Base-by-base conservation (phyloP, 2,888 invertebrate species). In the Sesia bembeciformis region DNA sequence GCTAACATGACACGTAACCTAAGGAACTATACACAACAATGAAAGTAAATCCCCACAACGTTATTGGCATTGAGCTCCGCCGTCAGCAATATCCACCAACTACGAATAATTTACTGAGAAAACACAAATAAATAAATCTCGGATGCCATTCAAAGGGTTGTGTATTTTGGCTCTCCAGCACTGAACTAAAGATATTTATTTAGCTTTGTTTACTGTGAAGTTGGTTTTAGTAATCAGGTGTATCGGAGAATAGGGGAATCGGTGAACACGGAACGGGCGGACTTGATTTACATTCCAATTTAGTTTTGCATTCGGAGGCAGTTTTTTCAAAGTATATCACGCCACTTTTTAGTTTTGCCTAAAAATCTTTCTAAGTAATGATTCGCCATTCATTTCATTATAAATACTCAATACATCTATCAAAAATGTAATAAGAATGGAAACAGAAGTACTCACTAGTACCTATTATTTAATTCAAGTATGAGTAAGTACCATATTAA, bases 251-350 rank as follows among this genome's bases (percentile, higher is more conserved):
- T 40, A 38, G 51, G 49, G 68, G 68, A 73, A 72, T 74, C 66
- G 70, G 67, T 53, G 68, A 66, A 81, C 81, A 78, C 62, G 65
- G 66, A 79, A 78, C 75, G 73, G 83, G 83, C 76, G 80, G 80
- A 66, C 72, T 77, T 77, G 81, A 84, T 84, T 80, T 83, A 82
- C 81, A 82, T 81, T 77, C 74, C 80, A 80, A 81, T 83, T 79
- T 78, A 74, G 77, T 78, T 80, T 75, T 75, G 74, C 78, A 79
- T 81, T 77, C 67, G 62, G 67, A 67, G 65, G 63, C 73, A 72
- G 74, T 79, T 80, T 80, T 78, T 75, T 55, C 53, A 52, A 54
- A 50, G 41, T 54, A 57, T 60, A 53, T 51, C 51, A 40, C 55
- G 46, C 40, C 23, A n/a, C 46, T 23, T 8, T 46, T 46, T 46